Evolutionary conservation across 2,888 invertebrate genomes (phyloP), one percentile per base, ranked within the genome.

Genomic region (Nomada fabriciana): DNA sequence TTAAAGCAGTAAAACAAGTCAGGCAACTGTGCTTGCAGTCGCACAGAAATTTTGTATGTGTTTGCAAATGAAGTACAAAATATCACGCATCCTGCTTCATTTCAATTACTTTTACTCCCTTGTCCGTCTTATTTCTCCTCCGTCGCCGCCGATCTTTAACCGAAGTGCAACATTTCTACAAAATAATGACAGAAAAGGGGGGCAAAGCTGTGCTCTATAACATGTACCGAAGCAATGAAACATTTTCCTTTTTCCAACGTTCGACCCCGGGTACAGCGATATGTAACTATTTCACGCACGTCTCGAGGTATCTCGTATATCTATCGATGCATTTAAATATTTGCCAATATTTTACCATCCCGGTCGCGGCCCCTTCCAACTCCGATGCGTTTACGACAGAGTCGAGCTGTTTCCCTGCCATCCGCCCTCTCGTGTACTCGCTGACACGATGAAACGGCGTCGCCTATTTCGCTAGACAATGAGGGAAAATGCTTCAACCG

Each of bases 391-490:
- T 53, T 50, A 42, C 60, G 47, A 23, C 50, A 63, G 63, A 42
- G 77, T 57, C 61, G 36, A 36, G 36, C 36, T 36, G 36, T 36
- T 5, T 7, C 36, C 7, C 36, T n/a, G 29, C 42, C 57, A 52
- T 36, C 57, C 9, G n/a, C 11, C 9, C 25, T 42, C 36, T 36
- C 9, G 25, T 25, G 25, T 15, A 47, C 50, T 18, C 50, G 47
- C 20, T 55, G 60, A 47, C 79, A 2, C 80, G 53, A 36, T 43
- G 53, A 65, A 67, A 50, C 78, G 23, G n/a, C 65, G 55, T 52
- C 61, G 25, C 43, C 50, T 55, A 43, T 67, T 57, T 15, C 29
- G 53, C 2, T 64, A 68, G 69, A 82, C 75, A 80, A 71, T 76
- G 70, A 76, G 55, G 57, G 57, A 50, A 57, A 73, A 65, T 53